Base-by-base conservation (phyloP, 2,113 vertebrate species). In the Scomber japonicus region DNA sequence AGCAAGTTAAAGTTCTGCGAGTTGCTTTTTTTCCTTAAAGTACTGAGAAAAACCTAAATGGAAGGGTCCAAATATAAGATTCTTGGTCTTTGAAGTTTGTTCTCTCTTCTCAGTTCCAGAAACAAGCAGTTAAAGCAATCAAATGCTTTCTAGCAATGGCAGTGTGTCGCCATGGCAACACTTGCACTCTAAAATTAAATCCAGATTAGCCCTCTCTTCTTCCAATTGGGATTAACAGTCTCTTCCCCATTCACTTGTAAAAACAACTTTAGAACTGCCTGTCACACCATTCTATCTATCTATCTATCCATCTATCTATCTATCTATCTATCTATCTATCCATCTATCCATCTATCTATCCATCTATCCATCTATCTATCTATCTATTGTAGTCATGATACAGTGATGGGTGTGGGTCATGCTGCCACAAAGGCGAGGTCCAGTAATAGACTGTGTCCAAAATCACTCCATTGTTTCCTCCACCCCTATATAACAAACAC, bases 101-200 rank as follows among this genome's bases (percentile, higher is more conserved):
- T 61, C 17, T 40, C 35, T 40, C 35, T 40, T 44, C 30, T 67
- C 31, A 16, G 53, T 16, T 59, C 11, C 6, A 77, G 16, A 67
- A 66, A 67, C 19, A 50, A 68, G 51, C 54, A 72, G 61, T 4
- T 11, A 44, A 51, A 57, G 59, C 45, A 78, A 40, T 54, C 40
- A 14, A 27, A 67, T 45, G 44, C 46, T 87, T 73, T 80, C 62
- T 62, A 44, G 87, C 69, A 81, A 66, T 81, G 83, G 67, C 51
- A 62, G 59, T 12, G 14, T 49, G 65, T 88, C 6, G 30, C 40
- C 80, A 86, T 82, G 31, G 85, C 71, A 89, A 88, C 75, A 14
- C 62, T 16, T 70, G 73, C 35, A 24, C 70, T 66, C 76, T 51
- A 71, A 76, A 55, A 59, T 75, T 24, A 76, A 61, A 67, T 70